Base-by-base conservation (phyloP, 2,113 vertebrate species). In the Brienomyrus brachyistius region DNA sequence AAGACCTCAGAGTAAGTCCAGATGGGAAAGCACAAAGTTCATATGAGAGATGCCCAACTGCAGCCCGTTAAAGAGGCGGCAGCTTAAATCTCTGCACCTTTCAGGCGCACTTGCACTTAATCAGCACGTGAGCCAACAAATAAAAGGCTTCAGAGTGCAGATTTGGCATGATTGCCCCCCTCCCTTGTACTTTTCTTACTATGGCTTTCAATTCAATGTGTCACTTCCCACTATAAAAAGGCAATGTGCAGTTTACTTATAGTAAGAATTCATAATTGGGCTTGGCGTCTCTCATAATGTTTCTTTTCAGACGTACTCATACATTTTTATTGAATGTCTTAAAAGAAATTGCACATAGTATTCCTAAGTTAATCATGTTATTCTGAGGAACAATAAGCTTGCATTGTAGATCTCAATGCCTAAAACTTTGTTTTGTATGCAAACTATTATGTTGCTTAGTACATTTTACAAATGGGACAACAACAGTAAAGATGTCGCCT, bases 141-240 rank as follows among this genome's bases (percentile, higher is more conserved):
- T 89, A 83, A 89, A 84, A 31, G 4, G 17, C 40, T 17, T 84
- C 48, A 50, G 47, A 50, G n/a, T 54, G 31, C 45, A 43, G 80
- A 17, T 84, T 43, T 84, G 88, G 88, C 23, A 27, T 17, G 80
- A 35, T 10, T 50, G 23, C 3, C 52, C 15, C 80, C 21, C 23
- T 62, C 23, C 51, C 80, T 59, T 59, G 80, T 62, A 54, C 48
- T 47, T 23, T 11, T 84, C 74, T 62, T 85, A 35, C 35, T 27
- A 62, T 59, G 80, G 52, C 40, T 52, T 59, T 51, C 89, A 84
- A 84, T 84, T 89, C 51, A 89, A 62, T 27, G 89, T 89, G 89
- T 89, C 52, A 62, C 56, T 89, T 89, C 80, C 89, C 89, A 89
- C 77, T 10, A 52, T 89, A 84, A 89, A 89, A 89, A 89, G 31